Base-by-base conservation (phyloP, 2,888 invertebrate genomes). In the Monopis laevigella region DNA sequence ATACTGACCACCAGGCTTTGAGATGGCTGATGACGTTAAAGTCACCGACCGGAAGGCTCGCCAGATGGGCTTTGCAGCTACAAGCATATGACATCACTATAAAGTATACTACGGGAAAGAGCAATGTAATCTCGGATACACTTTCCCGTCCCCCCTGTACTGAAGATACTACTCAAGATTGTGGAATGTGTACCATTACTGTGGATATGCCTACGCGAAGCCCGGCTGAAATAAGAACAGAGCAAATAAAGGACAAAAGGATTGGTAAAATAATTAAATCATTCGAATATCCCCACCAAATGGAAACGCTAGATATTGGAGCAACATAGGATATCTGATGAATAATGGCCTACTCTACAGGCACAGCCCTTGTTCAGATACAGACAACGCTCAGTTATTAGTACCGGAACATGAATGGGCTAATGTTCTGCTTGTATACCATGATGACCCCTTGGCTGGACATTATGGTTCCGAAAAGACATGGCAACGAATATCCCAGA, bases 1-100 rank as follows among this genome's bases (percentile, higher is more conserved):
- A 44, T 73, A 1, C 66, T 0, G 69, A 70, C 48, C 70, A 69
- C 45, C 58, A 58, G 45, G 63, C 70, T 0, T 48, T 80, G 7
- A 51, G 52, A 38, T 70, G 66, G 61, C 44, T 77, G 2, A 49
- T 64, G 48, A 48, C 49, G 0, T 16, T 70, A 2, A 65, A 66
- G 44, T 53, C 66, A 7, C 60, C 63, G 1, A 52, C 58, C 4
- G 66, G 67, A 18, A 43, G 73, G 26, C 46, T 80, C 1, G 63
- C 64, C 1, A 43, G 70, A 16, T 77, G 73, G 74, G 59, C 60
- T 1, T 40, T 75, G 3, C 32, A 44, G 2, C 43, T 77, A 2
- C 62, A 68, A 45, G 46, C 53, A 5, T 67, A 55, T 44, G 51
- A 65, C 21, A 46, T 67, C 10, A 48, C 52, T 1, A 55, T 70